Conservation (phyloP, 2,113 vertebrate species). For the Dunckerocampus dactyliophorus region DNA sequence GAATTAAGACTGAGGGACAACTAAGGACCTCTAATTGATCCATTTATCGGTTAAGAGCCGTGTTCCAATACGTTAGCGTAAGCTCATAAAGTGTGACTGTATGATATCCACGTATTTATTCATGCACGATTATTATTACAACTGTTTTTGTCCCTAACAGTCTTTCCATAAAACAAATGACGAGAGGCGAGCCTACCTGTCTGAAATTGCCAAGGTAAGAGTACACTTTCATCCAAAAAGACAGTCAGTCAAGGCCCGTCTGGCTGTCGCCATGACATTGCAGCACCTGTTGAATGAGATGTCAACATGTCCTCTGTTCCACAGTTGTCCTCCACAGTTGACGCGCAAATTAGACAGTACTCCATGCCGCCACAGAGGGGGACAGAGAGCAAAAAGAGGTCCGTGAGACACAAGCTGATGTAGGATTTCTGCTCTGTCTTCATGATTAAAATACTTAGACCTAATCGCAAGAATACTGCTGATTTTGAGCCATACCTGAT, state of each 20-base stretch:
- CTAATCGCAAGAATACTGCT: background rate
- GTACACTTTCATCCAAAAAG: background rate
- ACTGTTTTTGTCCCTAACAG: conserved; percentile 53
- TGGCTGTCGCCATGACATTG: background rate
- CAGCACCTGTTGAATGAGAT: conserved; percentile 3
- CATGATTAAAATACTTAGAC: background rate
- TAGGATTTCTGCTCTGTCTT: background rate
- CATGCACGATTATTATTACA: too few relatives aligned
- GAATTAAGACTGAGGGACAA: too few relatives aligned
- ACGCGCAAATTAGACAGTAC: conserved; percentile 52
- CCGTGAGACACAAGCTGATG: conserved; percentile 8
- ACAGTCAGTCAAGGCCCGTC: too few relatives aligned
- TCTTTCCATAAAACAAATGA: conserved; percentile 81
- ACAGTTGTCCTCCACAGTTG: conserved; percentile 61
- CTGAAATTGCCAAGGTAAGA: conserved; percentile 81
- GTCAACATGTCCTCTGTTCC: conserved; percentile 1
- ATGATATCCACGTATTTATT: too few relatives aligned
- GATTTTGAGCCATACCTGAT: background rate
- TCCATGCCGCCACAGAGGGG: conserved; percentile 38
- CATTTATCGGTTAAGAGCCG: too few relatives aligned
- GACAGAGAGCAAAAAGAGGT: conserved; percentile 49
- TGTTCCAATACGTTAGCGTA: too few relatives aligned
- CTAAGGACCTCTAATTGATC: too few relatives aligned
- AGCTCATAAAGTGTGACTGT: too few relatives aligned
- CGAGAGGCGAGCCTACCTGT: conserved; percentile 72